These are phyloP conservation scores for Mystacides longicornis DNA, from an alignment of 2,888 invertebrate species.

Conservation along the genomic window DNA sequence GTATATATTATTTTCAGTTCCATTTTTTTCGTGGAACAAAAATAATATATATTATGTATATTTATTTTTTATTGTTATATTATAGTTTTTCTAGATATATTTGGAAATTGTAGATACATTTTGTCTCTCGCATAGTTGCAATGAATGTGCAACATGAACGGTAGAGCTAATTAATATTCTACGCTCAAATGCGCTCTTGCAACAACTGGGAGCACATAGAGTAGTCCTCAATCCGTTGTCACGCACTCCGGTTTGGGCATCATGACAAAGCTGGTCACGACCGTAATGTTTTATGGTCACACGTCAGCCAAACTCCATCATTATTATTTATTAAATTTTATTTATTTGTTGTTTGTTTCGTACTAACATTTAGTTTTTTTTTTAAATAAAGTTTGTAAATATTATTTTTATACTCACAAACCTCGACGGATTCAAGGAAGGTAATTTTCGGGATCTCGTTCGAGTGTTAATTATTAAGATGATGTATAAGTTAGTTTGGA, in stretches of 20 bases:
- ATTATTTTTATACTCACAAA: background rate
- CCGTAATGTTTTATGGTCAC: slow-evolving; percentile 1
- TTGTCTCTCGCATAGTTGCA: slow-evolving; percentile 20
- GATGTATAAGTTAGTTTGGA: background rate
- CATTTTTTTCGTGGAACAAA: background rate
- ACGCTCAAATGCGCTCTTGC: background rate
- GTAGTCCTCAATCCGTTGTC: background rate
- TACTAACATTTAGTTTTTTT: slow-evolving; percentile 15
- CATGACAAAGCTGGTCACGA: slow-evolving; percentile 24
- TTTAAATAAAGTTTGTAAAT: slow-evolving; percentile 6
- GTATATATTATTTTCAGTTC: slow-evolving; percentile 1
- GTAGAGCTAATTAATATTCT: slow-evolving; percentile 4
- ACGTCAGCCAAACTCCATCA: slow-evolving; percentile 8
- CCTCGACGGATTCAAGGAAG: slow-evolving; percentile 49
- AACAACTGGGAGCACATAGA: background rate
- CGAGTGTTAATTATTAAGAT: slow-evolving; percentile 12
- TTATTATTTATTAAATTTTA: slow-evolving; percentile 18
- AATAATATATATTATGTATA: background rate
- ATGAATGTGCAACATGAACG: slow-evolving; percentile 16
- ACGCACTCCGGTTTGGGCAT: slow-evolving; percentile 18
- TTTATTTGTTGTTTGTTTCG: slow-evolving; percentile 21
- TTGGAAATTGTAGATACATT: background rate
- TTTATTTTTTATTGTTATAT: background rate
- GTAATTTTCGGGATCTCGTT: slow-evolving; percentile 42
- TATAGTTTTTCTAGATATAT: background rate